These are phyloP conservation scores for Caranx ignobilis DNA, from an alignment of 2,113 vertebrate species.

Conservation along the genomic window DNA sequence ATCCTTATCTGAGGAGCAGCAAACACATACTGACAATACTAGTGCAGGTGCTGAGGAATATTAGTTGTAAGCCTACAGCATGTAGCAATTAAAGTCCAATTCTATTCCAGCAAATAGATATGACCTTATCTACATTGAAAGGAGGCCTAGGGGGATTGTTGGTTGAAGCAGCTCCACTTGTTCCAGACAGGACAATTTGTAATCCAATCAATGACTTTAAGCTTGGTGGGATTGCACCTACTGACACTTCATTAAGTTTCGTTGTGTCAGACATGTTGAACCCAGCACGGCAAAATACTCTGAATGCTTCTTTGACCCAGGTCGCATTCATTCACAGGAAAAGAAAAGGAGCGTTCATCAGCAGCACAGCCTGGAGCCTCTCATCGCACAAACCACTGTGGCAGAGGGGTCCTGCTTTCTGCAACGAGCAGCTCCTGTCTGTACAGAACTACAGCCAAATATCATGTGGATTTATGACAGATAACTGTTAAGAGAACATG, in stretches of 20 bases:
- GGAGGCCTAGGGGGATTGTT: conserved; percentile 35
- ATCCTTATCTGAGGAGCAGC: conserved; percentile 33
- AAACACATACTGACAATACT: conserved; percentile 36
- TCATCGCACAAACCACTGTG: conserved; percentile 42
- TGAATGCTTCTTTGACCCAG: conserved; percentile 40
- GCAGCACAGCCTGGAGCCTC: conserved; percentile 26
- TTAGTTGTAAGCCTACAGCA: conserved; percentile 50
- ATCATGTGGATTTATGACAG: conserved; percentile 43
- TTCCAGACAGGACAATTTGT: conserved; percentile 52
- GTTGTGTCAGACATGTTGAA: conserved; percentile 53
- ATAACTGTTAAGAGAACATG: conserved; percentile 45
- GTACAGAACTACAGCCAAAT: conserved; percentile 38
- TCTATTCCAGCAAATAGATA: conserved; percentile 57
- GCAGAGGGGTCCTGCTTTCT: conserved; percentile 37
- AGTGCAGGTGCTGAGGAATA: conserved; percentile 50
- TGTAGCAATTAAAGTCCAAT: conserved; percentile 55
- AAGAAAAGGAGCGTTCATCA: conserved; percentile 35
- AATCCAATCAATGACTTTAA: conserved; percentile 62
- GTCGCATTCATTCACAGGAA: conserved; percentile 30
- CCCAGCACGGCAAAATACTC: conserved; percentile 32
- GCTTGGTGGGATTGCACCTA: conserved; percentile 44
- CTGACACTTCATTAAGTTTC: conserved; percentile 53
- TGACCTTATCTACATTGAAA: conserved; percentile 50
- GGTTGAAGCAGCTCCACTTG: conserved; percentile 40
- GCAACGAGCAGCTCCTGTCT: conserved; percentile 15